These are phyloP conservation scores for Equus quagga DNA, from an alignment of 2,113 vertebrate species.

Conservation along the genomic window DNA sequence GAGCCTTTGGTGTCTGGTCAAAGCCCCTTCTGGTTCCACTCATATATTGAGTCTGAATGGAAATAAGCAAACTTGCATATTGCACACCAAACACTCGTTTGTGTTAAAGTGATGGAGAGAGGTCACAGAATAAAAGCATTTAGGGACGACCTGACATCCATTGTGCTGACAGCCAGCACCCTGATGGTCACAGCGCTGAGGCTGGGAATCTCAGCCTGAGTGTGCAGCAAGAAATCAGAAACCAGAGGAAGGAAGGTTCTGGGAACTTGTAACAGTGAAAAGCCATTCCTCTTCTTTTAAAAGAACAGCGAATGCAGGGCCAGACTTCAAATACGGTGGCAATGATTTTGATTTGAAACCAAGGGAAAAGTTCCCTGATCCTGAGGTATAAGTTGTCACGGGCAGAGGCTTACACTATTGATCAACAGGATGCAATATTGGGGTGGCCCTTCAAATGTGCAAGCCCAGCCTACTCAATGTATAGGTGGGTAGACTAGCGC, in stretches of 20 bases:
- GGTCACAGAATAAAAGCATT: neutral
- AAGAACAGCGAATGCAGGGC: neutral
- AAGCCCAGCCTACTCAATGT: neutral
- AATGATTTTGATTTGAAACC: neutral
- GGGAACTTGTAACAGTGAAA: neutral
- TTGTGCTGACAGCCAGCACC: neutral
- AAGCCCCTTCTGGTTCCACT: neutral
- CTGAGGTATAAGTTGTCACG: neutral
- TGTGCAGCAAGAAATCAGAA: neutral
- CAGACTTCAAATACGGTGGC: neutral
- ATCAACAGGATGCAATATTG: neutral
- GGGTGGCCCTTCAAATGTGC: neutral
- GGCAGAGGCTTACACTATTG: neutral
- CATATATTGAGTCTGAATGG: neutral
- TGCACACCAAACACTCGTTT: neutral
- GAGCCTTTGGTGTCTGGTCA: neutral
- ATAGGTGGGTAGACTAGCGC: fast-evolving
- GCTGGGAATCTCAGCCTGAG: neutral
- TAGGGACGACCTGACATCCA: neutral
- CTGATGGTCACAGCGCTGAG: neutral
- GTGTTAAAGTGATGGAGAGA: neutral
- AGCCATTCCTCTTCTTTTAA: neutral
- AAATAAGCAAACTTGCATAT: neutral
- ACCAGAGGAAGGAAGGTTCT: neutral
- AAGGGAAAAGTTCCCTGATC: neutral